Percentiles rank a stretch among this genome's conserved stretches.
Conservation (phyloP, 2,797 vertebrate genomes). For the Anomalospiza imberbis region DNA sequence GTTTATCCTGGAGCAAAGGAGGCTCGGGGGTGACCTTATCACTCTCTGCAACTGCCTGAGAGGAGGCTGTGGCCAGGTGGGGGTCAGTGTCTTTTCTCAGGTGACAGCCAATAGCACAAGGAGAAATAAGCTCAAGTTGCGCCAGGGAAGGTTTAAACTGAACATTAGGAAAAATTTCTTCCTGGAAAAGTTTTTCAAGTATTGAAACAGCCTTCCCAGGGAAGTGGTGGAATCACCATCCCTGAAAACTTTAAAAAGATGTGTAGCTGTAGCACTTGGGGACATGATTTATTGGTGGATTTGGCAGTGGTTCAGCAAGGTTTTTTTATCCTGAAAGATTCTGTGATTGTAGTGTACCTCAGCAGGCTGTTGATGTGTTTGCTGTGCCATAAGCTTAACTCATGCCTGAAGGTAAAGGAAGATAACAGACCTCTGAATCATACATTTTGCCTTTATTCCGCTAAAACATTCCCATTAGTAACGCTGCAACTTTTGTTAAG, state of each 20-base stretch:
- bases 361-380: not conserved
- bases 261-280: not conserved
- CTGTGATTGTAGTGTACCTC: not conserved
- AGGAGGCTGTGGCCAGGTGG: rapidly evolving
- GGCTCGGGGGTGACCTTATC: rapidly evolving
- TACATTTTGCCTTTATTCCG: not conserved
- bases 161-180: not conserved
- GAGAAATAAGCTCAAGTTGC: not conserved
- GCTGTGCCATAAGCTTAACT: not conserved
- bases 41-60: rapidly evolving
- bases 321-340: not conserved
- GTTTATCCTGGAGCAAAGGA: not conserved
- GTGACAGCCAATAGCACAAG: not conserved
- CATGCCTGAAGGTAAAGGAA: not conserved
- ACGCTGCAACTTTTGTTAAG: not conserved
- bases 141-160: too few relatives aligned
- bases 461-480: not conserved
- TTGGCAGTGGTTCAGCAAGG: not conserved
- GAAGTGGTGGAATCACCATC: not conserved
- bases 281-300: not conserved
- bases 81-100: rapidly evolving
- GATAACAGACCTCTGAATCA: not conserved
- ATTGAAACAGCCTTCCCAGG: not conserved
- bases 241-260: not conserved
- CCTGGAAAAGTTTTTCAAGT: not conserved